Conservation (phyloP, 2,888 invertebrate species). For the Polydrusus tereticollis region DNA sequence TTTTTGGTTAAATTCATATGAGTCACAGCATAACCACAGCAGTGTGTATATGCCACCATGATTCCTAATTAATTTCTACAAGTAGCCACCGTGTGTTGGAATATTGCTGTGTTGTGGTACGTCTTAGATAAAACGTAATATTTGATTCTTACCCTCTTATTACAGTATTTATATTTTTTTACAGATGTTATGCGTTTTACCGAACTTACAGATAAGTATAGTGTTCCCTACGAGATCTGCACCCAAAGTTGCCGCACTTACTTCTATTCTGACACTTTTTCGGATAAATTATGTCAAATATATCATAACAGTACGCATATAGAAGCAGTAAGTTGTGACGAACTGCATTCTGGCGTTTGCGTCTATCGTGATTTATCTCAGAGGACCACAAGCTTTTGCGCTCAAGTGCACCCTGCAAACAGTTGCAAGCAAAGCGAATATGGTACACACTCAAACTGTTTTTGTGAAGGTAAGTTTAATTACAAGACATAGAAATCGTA, state of each 20-base stretch:
- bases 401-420: slow-evolving; percentile 37
- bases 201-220: slow-evolving; percentile 50
- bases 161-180: too few relatives aligned
- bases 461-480: slow-evolving; percentile 50
- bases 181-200: slow-evolving; percentile 52
- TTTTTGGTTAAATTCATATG: too few relatives aligned
- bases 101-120: too few relatives aligned
- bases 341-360: slow-evolving; percentile 53
- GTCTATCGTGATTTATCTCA: slow-evolving; percentile 50
- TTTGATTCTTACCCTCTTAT: too few relatives aligned
- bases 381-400: slow-evolving; percentile 49
- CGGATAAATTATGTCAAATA: slow-evolving; percentile 54
- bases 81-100: too few relatives aligned
- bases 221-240: slow-evolving; percentile 42
- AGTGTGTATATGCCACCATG: too few relatives aligned
- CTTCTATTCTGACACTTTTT: slow-evolving; percentile 40
- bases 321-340: slow-evolving; percentile 54
- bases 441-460: slow-evolving; percentile 53
- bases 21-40: too few relatives aligned
- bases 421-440: slow-evolving; percentile 54
- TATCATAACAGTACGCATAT: slow-evolving; percentile 50
- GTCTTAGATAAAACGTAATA: too few relatives aligned
- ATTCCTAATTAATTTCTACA: too few relatives aligned
- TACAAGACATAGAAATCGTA: too few relatives aligned
- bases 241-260: slow-evolving; percentile 40